Evolutionary conservation across 2,797 vertebrate species (phyloP).

Genomic region (Sphenodon punctatus): DNA sequence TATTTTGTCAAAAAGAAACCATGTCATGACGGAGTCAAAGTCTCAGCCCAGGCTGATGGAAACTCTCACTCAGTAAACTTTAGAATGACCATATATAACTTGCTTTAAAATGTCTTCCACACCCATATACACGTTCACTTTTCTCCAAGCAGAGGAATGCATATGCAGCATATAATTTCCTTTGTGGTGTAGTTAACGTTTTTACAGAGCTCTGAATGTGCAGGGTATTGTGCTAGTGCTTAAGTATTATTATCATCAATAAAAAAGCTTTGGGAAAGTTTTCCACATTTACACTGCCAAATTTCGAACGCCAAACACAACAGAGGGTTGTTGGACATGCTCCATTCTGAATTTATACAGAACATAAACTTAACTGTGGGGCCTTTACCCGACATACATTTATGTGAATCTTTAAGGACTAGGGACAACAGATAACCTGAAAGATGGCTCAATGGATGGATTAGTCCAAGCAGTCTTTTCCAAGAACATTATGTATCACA

Average conservation of each 20-base stretch:
- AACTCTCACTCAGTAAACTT: neutral
- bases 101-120: neutral
- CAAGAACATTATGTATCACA: neutral
- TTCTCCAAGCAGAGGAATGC: slow-evolving; percentile 13
- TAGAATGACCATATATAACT: neutral
- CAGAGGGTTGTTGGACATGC: neutral
- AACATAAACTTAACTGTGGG: neutral
- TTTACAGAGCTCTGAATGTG: slow-evolving; percentile 36
- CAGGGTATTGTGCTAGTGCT: neutral
- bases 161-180: slow-evolving; percentile 28
- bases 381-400: neutral
- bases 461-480: neutral
- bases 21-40: neutral
- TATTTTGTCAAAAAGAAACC: neutral
- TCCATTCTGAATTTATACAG: neutral
- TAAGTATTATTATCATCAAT: neutral
- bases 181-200: slow-evolving; percentile 30
- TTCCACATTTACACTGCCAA: neutral
- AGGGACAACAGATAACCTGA: neutral
- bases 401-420: neutral
- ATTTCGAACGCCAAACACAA: slow-evolving; percentile 3
- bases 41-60: neutral
- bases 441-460: neutral
- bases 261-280: slow-evolving; percentile 5
- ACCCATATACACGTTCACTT: neutral